Evolutionary conservation across 2,113 vertebrate genomes (phyloP).

Genomic region (Labeo catla): DNA sequence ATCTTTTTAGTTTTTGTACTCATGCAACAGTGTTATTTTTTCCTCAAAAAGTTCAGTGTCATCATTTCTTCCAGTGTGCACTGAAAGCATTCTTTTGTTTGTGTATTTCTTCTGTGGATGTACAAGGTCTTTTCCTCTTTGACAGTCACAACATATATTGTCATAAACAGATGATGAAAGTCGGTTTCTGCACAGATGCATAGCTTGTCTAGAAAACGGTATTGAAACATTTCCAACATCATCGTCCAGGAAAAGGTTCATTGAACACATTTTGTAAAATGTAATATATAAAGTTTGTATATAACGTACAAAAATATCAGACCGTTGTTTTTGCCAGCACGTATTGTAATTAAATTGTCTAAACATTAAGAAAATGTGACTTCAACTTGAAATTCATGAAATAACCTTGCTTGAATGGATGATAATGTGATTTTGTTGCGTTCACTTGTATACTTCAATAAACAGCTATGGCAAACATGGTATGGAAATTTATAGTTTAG

Average conservation of each 20-base stretch:
- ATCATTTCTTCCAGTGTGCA: neutral
- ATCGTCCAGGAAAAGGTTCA: neutral
- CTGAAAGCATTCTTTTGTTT: neutral
- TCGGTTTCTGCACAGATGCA: neutral
- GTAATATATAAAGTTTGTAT: neutral
- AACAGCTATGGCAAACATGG: neutral
- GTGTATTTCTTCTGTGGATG: neutral
- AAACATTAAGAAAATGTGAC: neutral
- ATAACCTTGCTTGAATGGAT: neutral
- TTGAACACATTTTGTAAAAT: neutral
- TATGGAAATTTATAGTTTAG: neutral
- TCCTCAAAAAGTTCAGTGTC: conserved; percentile 45
- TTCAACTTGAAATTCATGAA: neutral
- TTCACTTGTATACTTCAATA: neutral
- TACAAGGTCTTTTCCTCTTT: neutral
- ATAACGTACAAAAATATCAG: neutral
- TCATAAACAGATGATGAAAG: neutral
- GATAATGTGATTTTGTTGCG: neutral
- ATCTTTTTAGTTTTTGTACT: conserved; percentile 10
- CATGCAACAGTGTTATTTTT: neutral
- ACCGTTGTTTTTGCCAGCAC: neutral
- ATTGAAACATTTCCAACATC: neutral
- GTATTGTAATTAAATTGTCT: neutral
- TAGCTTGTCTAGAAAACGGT: neutral
- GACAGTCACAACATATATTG: neutral